A percentile compares a stretch with the other conserved stretches of the same genome.
phyloP scores from a whole-genome alignment of 2,888 invertebrate genomes.

The Scaptomyza polygonia region DNA sequence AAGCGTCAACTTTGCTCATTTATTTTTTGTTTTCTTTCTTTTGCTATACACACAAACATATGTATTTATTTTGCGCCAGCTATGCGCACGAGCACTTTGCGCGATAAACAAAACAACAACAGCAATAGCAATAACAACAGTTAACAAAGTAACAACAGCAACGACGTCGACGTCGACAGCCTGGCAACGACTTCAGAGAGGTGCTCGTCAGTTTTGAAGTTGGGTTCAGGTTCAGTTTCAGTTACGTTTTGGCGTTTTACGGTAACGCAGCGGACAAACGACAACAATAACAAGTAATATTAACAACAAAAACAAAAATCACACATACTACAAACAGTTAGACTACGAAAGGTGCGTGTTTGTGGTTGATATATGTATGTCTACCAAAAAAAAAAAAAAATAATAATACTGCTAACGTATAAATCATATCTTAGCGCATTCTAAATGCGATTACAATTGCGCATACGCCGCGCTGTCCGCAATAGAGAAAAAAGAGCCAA shows the following conservation, averaged over 20 bases:
- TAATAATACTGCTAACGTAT: slow-evolving; percentile 62
- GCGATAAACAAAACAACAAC: slow-evolving; percentile 58
- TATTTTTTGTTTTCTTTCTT: slow-evolving; percentile 34
- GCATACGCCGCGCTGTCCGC: slow-evolving; percentile 64
- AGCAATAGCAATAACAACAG: slow-evolving; percentile 18
- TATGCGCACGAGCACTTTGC: slow-evolving; percentile 71
- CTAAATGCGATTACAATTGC: slow-evolving; percentile 55
- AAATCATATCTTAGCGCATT: slow-evolving; percentile 57
- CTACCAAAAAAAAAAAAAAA: slow-evolving; percentile 20
- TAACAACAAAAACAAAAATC: slow-evolving; percentile 9
- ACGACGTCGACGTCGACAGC: slow-evolving; percentile 31
- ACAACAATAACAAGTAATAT: slow-evolving; percentile 21
- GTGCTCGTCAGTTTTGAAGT: slow-evolving; percentile 61
- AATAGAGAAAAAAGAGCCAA: not conserved
- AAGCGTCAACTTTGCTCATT: slow-evolving; percentile 60
- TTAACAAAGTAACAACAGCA: slow-evolving; percentile 19
- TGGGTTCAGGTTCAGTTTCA: slow-evolving; percentile 75
- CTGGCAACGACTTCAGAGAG: slow-evolving; percentile 58
- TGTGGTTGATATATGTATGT: slow-evolving; percentile 41
- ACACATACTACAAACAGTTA: slow-evolving; percentile 45
- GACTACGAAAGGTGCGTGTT: slow-evolving; percentile 37
- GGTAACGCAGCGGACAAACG: slow-evolving; percentile 72
- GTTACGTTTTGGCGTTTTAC: slow-evolving; percentile 79
- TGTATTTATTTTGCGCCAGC: slow-evolving; percentile 64
- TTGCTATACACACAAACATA: slow-evolving; percentile 4